Base-by-base conservation (phyloP, 2,888 invertebrate species). In the Polylopha cassiicola region DNA sequence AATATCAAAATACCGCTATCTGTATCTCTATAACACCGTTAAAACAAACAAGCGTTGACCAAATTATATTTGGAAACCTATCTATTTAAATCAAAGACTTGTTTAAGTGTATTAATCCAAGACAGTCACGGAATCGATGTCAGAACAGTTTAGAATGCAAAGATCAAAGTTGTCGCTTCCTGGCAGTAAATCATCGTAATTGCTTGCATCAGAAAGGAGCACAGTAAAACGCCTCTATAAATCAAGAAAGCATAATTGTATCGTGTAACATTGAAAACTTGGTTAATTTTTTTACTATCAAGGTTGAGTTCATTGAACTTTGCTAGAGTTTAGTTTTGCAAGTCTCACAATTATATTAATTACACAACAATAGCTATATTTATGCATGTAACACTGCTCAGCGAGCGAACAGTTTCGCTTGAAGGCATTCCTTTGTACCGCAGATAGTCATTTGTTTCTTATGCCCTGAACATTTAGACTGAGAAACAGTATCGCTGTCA, bases 101-200 rank as follows among this genome's bases (percentile, higher is more conserved):
- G 18, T 17, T n/a, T 9, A 15, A 18, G 11, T 21, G 21, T 15
- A 29, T 22, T 4, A 21, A 28, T 22, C 28, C 23, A 15, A 23
- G 15, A 16, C 13, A 17, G 29, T 22, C 6, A 33, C 5, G 47
- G 45, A 46, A 45, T 37, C 42, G 29, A 34, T 43, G 47, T 48
- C 44, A 42, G 38, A 34, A 43, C 44, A 48, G 47, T 50, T 51
- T 44, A 50, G 39, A 36, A 36, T 36, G 32, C 34, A 36, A 33
- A 62, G 59, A 69, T 70, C 61, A 66, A 65, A 61, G 60, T 53
- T 37, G 37, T 47, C 37, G 43, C 47, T 68, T 68, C 61, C 62
- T 52, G 51, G 24, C 21, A 41, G 49, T 66, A 59, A 69, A 65
- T 68, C 55, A 53, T 45, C 43, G 28, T 29, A 52, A 52, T 50